Percentiles rank a stretch among this genome's conserved stretches.
Conservation (phyloP, 2,113 vertebrate species). For the Labrus mixtus region DNA sequence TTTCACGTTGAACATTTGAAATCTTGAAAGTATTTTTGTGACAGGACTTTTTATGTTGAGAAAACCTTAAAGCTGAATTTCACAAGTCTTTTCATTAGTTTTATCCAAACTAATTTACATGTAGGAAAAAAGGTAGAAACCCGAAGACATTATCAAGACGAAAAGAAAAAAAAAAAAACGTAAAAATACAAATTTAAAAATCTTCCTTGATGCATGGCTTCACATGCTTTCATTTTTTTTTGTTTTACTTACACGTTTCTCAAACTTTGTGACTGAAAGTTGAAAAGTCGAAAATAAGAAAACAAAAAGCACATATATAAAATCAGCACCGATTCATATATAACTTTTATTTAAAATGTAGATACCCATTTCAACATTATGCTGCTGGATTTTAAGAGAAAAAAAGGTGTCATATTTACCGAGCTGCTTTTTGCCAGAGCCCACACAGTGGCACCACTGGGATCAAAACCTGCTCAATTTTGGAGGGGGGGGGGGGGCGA, state of each 20-base stretch:
- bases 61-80: conserved; percentile 96
- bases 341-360: conserved; percentile 99
- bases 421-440: conserved; percentile 94
- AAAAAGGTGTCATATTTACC: conserved; percentile 84
- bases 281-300: conserved; percentile 92
- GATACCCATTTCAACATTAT: conserved; percentile 99
- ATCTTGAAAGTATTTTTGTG: conserved; percentile 86
- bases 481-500: conserved; percentile 29
- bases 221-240: conserved; percentile 91
- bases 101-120: conserved; percentile 99
- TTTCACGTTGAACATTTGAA: conserved; percentile 86
- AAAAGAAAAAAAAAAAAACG: conserved; percentile 87
- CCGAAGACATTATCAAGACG: conserved; percentile 98
- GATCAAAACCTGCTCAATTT: conserved; percentile 85
- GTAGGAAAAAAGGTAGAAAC: conserved; percentile 98
- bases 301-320: conserved; percentile 99
- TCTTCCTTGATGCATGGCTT: conserved; percentile 97
- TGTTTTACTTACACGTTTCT: conserved; percentile 98
- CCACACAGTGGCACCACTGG: conserved; percentile 98
- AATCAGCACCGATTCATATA: conserved; percentile 99
- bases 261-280: conserved; percentile 97
- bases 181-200: conserved; percentile 99
- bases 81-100: conserved; percentile 91
- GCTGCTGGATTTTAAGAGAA: conserved; percentile 95
- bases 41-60: conserved; percentile 88